Percentiles rank a stretch among this genome's conserved stretches.
Evolutionary conservation across 2,888 invertebrate species (phyloP).

Genomic region (Pinctada fucata): DNA sequence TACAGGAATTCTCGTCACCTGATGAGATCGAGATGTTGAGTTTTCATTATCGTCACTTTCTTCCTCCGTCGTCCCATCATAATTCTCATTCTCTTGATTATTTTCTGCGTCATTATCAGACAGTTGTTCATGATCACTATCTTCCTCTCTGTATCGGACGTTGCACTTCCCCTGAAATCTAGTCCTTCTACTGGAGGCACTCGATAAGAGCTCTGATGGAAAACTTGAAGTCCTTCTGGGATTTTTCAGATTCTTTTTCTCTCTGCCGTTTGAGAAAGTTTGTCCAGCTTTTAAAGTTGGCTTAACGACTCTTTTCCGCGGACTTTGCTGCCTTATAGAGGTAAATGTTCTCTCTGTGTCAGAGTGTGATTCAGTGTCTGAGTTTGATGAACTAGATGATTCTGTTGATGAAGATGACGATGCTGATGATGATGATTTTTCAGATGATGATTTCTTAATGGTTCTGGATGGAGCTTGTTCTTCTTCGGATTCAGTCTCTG

Average conservation of each 20-base stretch:
- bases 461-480: slow-evolving; percentile 35
- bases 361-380: slow-evolving; percentile 33
- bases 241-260: slow-evolving; percentile 6
- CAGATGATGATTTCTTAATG: slow-evolving; percentile 27
- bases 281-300: slow-evolving; percentile 35
- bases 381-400: slow-evolving; percentile 2
- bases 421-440: slow-evolving; percentile 33
- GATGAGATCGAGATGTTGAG: slow-evolving; percentile 21
- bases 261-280: slow-evolving; percentile 9
- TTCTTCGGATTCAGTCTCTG: slow-evolving; percentile 34
- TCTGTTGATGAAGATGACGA: slow-evolving; percentile 37
- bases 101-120: slow-evolving; percentile 55
- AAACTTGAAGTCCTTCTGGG: neutral
- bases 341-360: neutral
- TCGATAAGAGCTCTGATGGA: slow-evolving; percentile 1
- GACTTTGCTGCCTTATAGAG: slow-evolving; percentile 5
- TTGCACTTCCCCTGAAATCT: slow-evolving; percentile 75
- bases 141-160: slow-evolving; percentile 74
- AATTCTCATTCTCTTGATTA: slow-evolving; percentile 49
- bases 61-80: slow-evolving; percentile 24
- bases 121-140: slow-evolving; percentile 46
- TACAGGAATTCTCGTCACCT: slow-evolving; percentile 27
- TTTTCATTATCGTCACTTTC: slow-evolving; percentile 44
- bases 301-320: neutral
- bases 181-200: slow-evolving; percentile 52